A percentile compares a stretch with the other conserved stretches of the same genome.
phyloP scores from a whole-genome alignment of 1,140 invertebrate species.

The Plectrocnemia conspersa region DNA sequence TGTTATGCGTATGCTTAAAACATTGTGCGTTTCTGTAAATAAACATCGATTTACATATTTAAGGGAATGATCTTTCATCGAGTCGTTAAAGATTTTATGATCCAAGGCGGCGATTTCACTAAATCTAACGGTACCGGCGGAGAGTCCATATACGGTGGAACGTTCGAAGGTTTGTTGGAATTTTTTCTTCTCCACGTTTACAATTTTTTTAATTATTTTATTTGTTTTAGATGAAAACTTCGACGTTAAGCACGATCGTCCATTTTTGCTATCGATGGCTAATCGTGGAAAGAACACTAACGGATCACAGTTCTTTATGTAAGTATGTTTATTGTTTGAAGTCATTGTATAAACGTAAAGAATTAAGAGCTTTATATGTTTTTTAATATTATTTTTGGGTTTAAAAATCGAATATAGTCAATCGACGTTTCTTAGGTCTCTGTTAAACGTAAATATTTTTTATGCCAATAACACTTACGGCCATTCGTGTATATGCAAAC shows the following conservation, averaged over 20 bases:
- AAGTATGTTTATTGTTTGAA: too few relatives aligned
- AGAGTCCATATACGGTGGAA: constrained; percentile 86
- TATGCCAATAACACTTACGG: too few relatives aligned
- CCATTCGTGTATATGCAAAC: too few relatives aligned
- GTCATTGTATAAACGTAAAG: too few relatives aligned
- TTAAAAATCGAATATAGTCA: too few relatives aligned
- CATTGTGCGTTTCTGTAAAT: background rate
- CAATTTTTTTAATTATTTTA: too few relatives aligned
- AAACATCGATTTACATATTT: constrained; percentile 39
- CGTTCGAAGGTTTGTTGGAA: constrained; percentile 67
- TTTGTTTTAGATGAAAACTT: constrained; percentile 84
- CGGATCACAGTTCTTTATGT: constrained; percentile 98
- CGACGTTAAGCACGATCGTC: constrained; percentile 79
- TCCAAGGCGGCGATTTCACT: constrained; percentile 82
- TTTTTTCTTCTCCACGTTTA: constrained; percentile 17
- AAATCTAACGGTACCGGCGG: constrained; percentile 88
- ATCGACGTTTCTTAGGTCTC: too few relatives aligned
- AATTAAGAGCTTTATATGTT: too few relatives aligned
- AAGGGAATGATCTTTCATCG: constrained; percentile 83
- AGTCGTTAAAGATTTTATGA: constrained; percentile 91
- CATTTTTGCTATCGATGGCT: constrained; percentile 91
- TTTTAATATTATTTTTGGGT: too few relatives aligned
- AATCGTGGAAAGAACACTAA: constrained; percentile 96
- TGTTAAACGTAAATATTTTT: too few relatives aligned
- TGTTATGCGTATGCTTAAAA: constrained; percentile 1